Evolutionary conservation across 2,888 invertebrate species (phyloP).

Genomic region (Synanthedon tipuliformis): DNA sequence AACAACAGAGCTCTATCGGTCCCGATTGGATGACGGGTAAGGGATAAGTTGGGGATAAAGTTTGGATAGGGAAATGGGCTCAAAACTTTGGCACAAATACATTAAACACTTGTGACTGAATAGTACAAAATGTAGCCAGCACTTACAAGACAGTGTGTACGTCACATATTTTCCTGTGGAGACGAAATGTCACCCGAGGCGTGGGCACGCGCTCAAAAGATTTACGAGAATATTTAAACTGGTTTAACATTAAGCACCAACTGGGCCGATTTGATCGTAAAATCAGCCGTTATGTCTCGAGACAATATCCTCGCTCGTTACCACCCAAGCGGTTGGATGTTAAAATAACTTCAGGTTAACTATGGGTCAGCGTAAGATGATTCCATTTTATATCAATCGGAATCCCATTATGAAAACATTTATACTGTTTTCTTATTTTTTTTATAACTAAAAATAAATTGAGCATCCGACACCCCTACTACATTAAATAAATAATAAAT

Average conservation of each 20-base stretch:
- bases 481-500: too few species aligned
- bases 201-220: slow-evolving; percentile 56
- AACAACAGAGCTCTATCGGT: too few species aligned
- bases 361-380: slow-evolving; percentile 28
- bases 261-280: slow-evolving; percentile 62
- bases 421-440: not conserved
- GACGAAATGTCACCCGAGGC: slow-evolving; percentile 33
- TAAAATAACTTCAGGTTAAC: slow-evolving; percentile 56
- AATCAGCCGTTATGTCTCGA: slow-evolving; percentile 53
- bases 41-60: too few species aligned
- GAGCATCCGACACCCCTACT: not conserved
- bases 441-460: not conserved
- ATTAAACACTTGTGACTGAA: too few species aligned
- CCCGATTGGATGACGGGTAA: too few species aligned
- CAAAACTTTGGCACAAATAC: too few species aligned
- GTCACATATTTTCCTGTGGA: not conserved
- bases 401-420: slow-evolving; percentile 8
- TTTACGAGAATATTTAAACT: slow-evolving; percentile 67
- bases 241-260: slow-evolving; percentile 62
- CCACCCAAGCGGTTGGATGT: slow-evolving; percentile 51
- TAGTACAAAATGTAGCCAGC: too few species aligned
- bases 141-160: too few species aligned
- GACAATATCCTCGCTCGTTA: slow-evolving; percentile 56
- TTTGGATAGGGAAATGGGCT: too few species aligned
- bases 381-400: slow-evolving; percentile 14